These are phyloP conservation scores for Muscina levida DNA, from an alignment of 2,888 invertebrate species.

Conservation along the genomic window DNA sequence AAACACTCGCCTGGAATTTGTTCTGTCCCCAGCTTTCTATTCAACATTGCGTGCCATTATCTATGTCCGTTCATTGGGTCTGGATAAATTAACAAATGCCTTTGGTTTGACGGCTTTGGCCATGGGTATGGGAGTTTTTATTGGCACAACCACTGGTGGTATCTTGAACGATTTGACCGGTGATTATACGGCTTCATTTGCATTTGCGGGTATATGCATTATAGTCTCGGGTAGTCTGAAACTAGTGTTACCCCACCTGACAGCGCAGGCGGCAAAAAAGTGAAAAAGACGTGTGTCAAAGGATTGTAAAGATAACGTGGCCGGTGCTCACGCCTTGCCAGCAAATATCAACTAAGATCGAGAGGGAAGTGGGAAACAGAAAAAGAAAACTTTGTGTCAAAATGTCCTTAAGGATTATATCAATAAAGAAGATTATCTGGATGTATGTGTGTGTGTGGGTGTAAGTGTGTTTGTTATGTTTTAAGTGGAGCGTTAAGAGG, in stretches of 20 bases:
- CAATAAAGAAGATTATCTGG: not conserved
- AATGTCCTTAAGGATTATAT: not conserved
- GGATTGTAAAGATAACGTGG: too few species aligned
- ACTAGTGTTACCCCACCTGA: conserved; percentile 69
- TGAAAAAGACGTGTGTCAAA: conserved; percentile 17
- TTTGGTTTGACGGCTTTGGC: conserved; percentile 88
- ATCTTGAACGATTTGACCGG: conserved; percentile 69
- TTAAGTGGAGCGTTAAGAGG: too few species aligned
- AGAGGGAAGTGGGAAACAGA: not conserved
- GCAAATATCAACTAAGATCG: too few species aligned
- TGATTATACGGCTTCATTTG: conserved; percentile 69
- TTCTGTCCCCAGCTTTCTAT: conserved; percentile 84
- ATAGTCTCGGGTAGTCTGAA: conserved; percentile 71
- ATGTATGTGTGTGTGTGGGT: not conserved
- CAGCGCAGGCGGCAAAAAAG: conserved; percentile 44
- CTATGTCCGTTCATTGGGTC: conserved; percentile 87
- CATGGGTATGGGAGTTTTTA: conserved; percentile 87
- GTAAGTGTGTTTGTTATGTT: too few species aligned
- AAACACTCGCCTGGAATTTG: too few species aligned
- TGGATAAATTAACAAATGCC: conserved; percentile 89
- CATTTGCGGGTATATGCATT: conserved; percentile 74
- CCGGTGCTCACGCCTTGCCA: too few species aligned
- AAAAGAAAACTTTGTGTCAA: conserved; percentile 12
- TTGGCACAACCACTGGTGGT: conserved; percentile 82
- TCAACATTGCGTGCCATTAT: conserved; percentile 88